These are phyloP conservation scores for Psammodynastes pulverulentus DNA, from an alignment of 2,113 vertebrate species.

Conservation along the genomic window DNA sequence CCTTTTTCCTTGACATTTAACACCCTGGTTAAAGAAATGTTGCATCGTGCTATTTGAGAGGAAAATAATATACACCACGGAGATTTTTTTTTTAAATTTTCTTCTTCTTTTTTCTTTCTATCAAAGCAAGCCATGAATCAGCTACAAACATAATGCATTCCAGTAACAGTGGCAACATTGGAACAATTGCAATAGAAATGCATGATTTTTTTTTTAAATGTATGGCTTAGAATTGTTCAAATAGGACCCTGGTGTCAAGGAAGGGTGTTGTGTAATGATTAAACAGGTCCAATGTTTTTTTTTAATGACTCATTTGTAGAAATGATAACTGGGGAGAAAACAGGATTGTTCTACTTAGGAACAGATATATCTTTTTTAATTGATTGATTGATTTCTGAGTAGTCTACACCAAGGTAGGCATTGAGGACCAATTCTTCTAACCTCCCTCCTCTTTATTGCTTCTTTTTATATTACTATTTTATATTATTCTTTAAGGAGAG, in stretches of 20 bases:
- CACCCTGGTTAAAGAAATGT: slow-evolving; percentile 58
- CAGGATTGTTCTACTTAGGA: not conserved
- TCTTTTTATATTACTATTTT: not conserved
- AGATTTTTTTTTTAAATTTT: slow-evolving; percentile 38
- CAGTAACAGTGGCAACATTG: slow-evolving; percentile 18
- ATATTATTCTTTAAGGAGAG: not conserved
- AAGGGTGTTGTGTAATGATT: not conserved
- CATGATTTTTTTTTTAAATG: slow-evolving; percentile 14
- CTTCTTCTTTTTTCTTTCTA: slow-evolving; percentile 33
- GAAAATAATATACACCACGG: slow-evolving; percentile 58
- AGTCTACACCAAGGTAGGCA: not conserved
- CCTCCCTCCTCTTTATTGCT: not conserved
- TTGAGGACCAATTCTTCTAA: not conserved
- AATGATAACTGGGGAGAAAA: not conserved
- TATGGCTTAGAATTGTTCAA: not conserved
- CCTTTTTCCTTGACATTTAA: slow-evolving; percentile 55
- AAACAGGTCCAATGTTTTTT: not conserved
- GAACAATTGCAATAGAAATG: slow-evolving; percentile 14
- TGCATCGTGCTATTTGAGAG: slow-evolving; percentile 60
- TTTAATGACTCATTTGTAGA: not conserved
- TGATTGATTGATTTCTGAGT: not conserved
- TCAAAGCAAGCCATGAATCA: slow-evolving; percentile 44
- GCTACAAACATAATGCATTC: not conserved
- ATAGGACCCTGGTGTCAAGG: not conserved
- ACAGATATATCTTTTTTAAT: not conserved